Conservation (phyloP, 2,888 invertebrate species). For the Morpho achilles region DNA sequence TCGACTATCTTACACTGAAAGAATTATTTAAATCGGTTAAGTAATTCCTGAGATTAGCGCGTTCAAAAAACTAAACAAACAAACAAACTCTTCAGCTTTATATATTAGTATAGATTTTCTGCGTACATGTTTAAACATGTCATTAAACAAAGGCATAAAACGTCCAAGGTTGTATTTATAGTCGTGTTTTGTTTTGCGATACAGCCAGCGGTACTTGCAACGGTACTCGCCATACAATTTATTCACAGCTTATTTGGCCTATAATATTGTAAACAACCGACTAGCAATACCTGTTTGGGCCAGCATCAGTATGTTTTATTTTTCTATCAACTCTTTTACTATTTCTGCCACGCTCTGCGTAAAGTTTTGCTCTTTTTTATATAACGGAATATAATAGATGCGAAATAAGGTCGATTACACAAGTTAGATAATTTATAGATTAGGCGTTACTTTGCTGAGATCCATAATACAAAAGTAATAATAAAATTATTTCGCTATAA, state of each 20-base stretch:
- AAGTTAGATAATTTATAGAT: too few species aligned
- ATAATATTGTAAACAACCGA: slow-evolving; percentile 38
- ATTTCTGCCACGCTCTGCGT: slow-evolving; percentile 33
- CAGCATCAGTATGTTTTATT: slow-evolving; percentile 31
- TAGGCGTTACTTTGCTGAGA: too few species aligned
- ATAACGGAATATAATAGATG: slow-evolving; percentile 30
- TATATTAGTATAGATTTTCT: too few species aligned
- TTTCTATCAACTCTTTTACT: slow-evolving; percentile 31
- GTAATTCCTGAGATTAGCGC: too few species aligned
- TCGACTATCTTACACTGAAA: too few species aligned
- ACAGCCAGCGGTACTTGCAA: slow-evolving; percentile 43
- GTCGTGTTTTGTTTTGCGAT: slow-evolving; percentile 17
- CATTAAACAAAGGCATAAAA: slow-evolving; percentile 5
- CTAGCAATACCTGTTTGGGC: slow-evolving; percentile 28
- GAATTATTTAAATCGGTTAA: too few species aligned
- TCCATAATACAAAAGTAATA: too few species aligned
- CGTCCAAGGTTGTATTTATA: slow-evolving; percentile 10
- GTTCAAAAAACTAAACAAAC: too few species aligned
- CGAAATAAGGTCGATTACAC: not conserved
- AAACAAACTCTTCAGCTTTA: too few species aligned
- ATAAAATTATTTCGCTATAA: too few species aligned
- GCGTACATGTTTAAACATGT: not conserved
- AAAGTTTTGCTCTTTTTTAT: slow-evolving; percentile 33
- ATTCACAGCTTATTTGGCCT: slow-evolving; percentile 47
- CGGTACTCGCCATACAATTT: slow-evolving; percentile 44